Base-by-base conservation (phyloP, 1,140 invertebrate species). In the Halictus rubicundus region DNA sequence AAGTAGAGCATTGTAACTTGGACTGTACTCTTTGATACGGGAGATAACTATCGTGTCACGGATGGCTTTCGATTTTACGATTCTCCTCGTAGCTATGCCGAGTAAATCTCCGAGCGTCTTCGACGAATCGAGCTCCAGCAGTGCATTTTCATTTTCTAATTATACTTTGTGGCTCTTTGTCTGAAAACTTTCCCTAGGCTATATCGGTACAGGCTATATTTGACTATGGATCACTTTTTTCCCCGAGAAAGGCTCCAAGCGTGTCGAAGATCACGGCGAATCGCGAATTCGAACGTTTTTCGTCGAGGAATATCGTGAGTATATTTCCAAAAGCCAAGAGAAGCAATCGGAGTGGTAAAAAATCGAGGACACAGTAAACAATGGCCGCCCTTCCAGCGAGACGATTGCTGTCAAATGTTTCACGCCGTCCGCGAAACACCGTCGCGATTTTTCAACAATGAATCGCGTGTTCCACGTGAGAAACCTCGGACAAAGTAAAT, bases 341-440 rank as follows among this genome's bases (percentile, higher is more conserved):
- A 19, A 78, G 52, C n/a, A 54, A 54, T 10, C 16, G 42, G 9
- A 42, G 42, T 46, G 19, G 37, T 72, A 42, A 63, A 14, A 39
- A 63, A 63, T 68, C 25, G 39, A 52, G 27, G 39, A 69, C 3
- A 66, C 60, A 77, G 78, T 72, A 74, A 63, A 68, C 74, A 86
- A 87, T 87, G 85, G 85, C 85, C 57, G 70, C 46, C 8, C 52
- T 49, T 49, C 21, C 52, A 37, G 23, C 21, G 37, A 64, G 19
- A n/a, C 14, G 8, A n/a, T 23, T 39, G 25, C 52, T 85, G 60
- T 83, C 46, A 85, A 81, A 84, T 46, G 32, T 78, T 49, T 27
- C 27, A 46, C 37, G 27, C 23, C 21, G 19, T 54, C 39, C 42
- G 42, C 4, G 32, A 32, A 16, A 21, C 1, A 1, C 39, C 1